Conservation (phyloP, 2,888 invertebrate species). For the Leucoma salicis region DNA sequence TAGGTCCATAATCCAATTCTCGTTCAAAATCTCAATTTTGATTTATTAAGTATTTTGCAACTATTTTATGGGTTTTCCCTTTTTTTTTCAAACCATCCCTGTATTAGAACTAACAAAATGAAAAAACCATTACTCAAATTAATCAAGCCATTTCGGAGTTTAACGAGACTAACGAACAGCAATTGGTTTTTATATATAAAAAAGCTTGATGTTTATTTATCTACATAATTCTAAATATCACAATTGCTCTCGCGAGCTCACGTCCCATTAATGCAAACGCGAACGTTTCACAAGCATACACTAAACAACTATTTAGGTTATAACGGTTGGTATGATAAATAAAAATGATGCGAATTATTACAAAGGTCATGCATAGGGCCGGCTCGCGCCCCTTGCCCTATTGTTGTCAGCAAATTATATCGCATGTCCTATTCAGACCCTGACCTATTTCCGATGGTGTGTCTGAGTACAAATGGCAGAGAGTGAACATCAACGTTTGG, state of each 20-base stretch:
- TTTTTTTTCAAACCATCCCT: too few relatives aligned
- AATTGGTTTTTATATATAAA: too few relatives aligned
- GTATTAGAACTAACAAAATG: too few relatives aligned
- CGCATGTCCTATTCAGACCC: constrained; percentile 49
- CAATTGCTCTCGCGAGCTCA: constrained; percentile 20
- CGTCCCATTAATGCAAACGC: constrained; percentile 32
- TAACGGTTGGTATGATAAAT: constrained; percentile 38
- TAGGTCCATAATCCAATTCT: too few relatives aligned
- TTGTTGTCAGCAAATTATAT: constrained; percentile 46
- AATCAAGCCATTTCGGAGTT: too few relatives aligned
- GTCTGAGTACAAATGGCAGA: constrained; percentile 22
- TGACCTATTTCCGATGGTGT: constrained; percentile 41
- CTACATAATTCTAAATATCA: too few relatives aligned
- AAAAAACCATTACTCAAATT: too few relatives aligned
- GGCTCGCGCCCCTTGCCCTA: constrained; percentile 30
- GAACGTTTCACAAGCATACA: constrained; percentile 32
- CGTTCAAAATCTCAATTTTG: too few relatives aligned
- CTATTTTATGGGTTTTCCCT: too few relatives aligned
- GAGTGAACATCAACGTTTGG: neutral
- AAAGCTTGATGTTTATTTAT: too few relatives aligned
- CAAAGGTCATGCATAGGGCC: constrained; percentile 33
- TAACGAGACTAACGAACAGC: too few relatives aligned
- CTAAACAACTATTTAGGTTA: constrained; percentile 42
- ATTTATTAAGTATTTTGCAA: too few relatives aligned
- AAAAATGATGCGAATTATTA: constrained; percentile 46